A percentile compares a stretch with the other conserved stretches of the same genome.
Evolutionary conservation across 2,888 invertebrate genomes (phyloP).

Genomic region (Sympetrum striolatum): DNA sequence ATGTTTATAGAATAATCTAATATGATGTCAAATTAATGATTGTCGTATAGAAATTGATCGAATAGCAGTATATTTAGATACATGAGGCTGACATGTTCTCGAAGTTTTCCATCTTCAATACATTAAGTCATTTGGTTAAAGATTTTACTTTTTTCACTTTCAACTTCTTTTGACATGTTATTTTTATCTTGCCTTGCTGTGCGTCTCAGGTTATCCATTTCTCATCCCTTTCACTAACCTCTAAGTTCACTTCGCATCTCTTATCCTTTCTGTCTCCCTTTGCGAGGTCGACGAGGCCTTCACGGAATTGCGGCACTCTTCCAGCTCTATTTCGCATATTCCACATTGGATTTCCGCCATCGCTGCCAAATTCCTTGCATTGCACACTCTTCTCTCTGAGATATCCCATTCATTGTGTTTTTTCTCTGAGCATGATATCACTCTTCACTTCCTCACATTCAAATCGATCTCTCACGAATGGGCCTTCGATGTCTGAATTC

Average conservation of each 20-base stretch:
- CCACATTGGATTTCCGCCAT: neutral
- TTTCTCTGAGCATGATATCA: too few relatives aligned
- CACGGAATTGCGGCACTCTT: neutral
- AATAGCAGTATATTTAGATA: too few relatives aligned
- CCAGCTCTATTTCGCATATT: neutral
- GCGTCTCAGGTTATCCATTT: neutral
- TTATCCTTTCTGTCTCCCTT: neutral
- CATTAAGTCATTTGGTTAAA: neutral
- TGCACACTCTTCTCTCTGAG: too few relatives aligned
- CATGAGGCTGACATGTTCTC: too few relatives aligned
- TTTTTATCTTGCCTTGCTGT: neutral
- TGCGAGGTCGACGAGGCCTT: neutral
- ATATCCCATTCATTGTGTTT: too few relatives aligned
- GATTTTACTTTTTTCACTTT: neutral
- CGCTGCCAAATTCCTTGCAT: too few relatives aligned
- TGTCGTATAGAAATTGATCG: too few relatives aligned
- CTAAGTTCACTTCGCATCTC: neutral
- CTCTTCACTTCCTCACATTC: too few relatives aligned
- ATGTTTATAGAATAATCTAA: too few relatives aligned
- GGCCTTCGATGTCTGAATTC: too few relatives aligned
- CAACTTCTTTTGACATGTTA: neutral
- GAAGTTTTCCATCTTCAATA: neutral
- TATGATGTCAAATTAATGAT: too few relatives aligned
- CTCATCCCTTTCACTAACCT: neutral
- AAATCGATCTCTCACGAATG: too few relatives aligned